Percentiles rank a stretch among this genome's conserved stretches.
phyloP scores from a whole-genome alignment of 2,888 invertebrate species.

The Arge pagana region DNA sequence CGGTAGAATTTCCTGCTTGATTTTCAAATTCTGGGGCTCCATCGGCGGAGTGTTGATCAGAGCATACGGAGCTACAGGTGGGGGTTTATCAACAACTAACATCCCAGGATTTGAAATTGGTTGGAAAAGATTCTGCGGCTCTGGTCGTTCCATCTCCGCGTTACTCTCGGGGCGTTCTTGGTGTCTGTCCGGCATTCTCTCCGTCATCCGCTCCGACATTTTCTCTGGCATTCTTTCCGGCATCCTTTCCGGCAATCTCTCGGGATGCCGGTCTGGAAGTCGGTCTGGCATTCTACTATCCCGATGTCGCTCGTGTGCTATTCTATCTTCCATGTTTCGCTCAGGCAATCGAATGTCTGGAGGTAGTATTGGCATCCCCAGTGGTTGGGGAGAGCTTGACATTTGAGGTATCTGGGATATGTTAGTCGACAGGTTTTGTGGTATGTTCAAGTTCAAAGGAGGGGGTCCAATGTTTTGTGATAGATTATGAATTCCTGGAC shows the following conservation, averaged over 20 bases:
- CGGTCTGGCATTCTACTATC: conserved; percentile 44
- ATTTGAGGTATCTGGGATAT: conserved; percentile 49
- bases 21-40: conserved; percentile 75
- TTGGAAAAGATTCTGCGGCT: conserved; percentile 49
- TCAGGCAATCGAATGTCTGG: conserved; percentile 34
- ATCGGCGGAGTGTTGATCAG: conserved; percentile 52
- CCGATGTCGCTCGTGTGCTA: conserved; percentile 27
- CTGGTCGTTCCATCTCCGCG: conserved; percentile 40
- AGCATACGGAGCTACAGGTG: conserved; percentile 41
- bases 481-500: conserved; percentile 33
- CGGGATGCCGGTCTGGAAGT: conserved; percentile 35
- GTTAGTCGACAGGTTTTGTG: conserved; percentile 49
- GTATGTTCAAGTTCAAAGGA: conserved; percentile 52
- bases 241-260: conserved; percentile 35
- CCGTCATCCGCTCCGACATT: conserved; percentile 30
- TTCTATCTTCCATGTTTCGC: conserved; percentile 16
- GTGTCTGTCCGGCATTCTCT: conserved; percentile 31
- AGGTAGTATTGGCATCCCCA: conserved; percentile 50
- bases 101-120: conserved; percentile 47
- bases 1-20: conserved; percentile 70
- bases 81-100: conserved; percentile 42
- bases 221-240: conserved; percentile 19
- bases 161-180: conserved; percentile 23
- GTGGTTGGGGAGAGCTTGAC: conserved; percentile 47
- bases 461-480: conserved; percentile 39